Evolutionary conservation across 2,797 vertebrate genomes (phyloP), one percentile per base, ranked within the genome.

Genomic region (Ambastaia sidthimunki): DNA sequence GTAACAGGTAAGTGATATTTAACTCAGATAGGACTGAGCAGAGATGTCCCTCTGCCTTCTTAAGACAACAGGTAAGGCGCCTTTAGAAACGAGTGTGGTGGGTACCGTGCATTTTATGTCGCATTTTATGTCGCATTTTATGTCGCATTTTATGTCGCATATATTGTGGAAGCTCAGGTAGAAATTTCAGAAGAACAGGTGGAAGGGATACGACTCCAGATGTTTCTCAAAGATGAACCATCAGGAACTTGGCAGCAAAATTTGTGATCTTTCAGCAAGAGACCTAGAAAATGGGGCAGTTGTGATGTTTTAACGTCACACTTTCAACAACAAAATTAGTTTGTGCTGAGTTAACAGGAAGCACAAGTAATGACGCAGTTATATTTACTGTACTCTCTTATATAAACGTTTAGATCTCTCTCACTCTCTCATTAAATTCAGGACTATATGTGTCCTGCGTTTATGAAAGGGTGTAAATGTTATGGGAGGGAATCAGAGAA

Each of bases 291-390:
- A 70, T 31, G 54, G 68, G 71, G 60, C 60, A 23, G 34, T 63
- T 23, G 19, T 19, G 60, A 68, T 65, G 31, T 72, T 76, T 16
- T 55, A 31, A 74, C 18, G 7, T 37, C 44, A 86, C 84, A 82
- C 70, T 78, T 90, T 83, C 86, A 87, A 78, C 77, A 86, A 87
- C 86, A 78, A 85, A 91, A 7, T 37, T 37, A 6, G 91, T 92
- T 93, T 92, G 93, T n/a, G n/a, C n/a, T 96, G 94, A 96, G 95
- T 94, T 93, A n/a, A 85, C 84, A 86, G 92, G 94, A 94, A 94
- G 93, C 91, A 87, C 57, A 82, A 92, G 86, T 85, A 87, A 90
- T 97, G 96, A 96, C 95, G 96, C 96, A 98, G 95, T 94, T 87
- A 82, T 92, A 92, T 94, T 93, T 92, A 89, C 87, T 83, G 88